Base-by-base conservation (phyloP, 2,888 invertebrate genomes). In the Cephus pulcher region DNA sequence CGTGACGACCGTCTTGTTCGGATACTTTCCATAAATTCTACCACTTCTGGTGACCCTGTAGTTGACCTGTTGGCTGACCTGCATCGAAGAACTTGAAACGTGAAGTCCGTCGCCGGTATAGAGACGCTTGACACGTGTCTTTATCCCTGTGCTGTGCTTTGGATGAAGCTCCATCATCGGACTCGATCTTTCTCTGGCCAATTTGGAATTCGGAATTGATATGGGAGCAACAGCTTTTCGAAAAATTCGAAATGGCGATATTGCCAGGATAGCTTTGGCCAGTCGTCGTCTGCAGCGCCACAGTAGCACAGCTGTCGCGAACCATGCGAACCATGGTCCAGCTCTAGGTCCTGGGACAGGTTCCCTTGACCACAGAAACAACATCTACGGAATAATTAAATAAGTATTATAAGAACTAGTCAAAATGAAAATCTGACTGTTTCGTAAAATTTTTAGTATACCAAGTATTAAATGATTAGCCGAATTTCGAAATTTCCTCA, bases 11-110 rank as follows among this genome's bases (percentile, higher is more conserved):
- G 75, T 78, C 84, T 88, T 89, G 83, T 85, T 86, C 15, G 85
- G 86, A 80, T 90, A 91, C 83, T 86, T 89, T 76, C 91, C 91
- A 80, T 91, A 91, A 74, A 91, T 78, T 79, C 87, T 88, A 40
- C 91, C 91, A 80, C 91, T 91, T 75, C 91, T 88, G 23, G 91
- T 91, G 69, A 90, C 88, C 73, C 86, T 86, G 82, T 89, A 91
- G 75, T 87, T 86, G 35, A 89, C 80, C 74, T 89, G 86, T 70
- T 88, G 88, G 15, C 32, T 78, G 23, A 80, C 79, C 12, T 87
- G 82, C 1, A 84, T 79, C 34, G 84, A 76, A 69, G 85, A 78
- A 35, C 79, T 78, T 69, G 83, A 82, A 32, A 85, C 82, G 77
- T 89, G 87, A 1, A 86, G 88, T 9, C 90, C 89, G 80, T 90